phyloP scores from a whole-genome alignment of 2,888 invertebrate genomes.

The Metalampra italica region DNA sequence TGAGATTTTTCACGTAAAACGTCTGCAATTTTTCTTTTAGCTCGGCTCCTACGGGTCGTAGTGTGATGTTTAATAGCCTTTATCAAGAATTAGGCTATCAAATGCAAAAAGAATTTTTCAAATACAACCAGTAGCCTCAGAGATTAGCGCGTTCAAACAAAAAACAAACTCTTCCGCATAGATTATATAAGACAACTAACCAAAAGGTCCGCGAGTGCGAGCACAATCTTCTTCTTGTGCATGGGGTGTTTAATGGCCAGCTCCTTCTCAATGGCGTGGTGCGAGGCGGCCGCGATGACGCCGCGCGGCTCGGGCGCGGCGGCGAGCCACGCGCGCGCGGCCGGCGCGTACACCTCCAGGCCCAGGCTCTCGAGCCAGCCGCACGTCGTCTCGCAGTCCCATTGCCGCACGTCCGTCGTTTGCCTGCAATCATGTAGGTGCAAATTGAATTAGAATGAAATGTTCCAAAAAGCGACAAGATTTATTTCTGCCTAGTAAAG shows the following conservation, averaged over 20 bases:
- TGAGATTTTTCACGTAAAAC: too few species aligned
- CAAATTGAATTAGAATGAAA: too few species aligned
- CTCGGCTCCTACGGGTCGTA: too few species aligned
- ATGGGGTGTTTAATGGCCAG: constrained; percentile 89
- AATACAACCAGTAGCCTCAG: too few species aligned
- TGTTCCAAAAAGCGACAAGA: too few species aligned
- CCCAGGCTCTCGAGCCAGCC: constrained; percentile 89
- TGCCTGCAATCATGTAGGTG: constrained; percentile 61
- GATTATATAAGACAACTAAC: constrained; percentile 29
- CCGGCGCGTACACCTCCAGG: constrained; percentile 87
- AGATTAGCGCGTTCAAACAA: too few species aligned
- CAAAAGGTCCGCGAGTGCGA: constrained; percentile 83
- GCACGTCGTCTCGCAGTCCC: constrained; percentile 89
- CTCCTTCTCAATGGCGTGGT: constrained; percentile 92
- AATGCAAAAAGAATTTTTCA: too few species aligned
- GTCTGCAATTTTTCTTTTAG: too few species aligned
- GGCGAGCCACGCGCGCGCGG: constrained; percentile 90
- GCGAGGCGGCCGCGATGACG: constrained; percentile 84
- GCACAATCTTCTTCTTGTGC: constrained; percentile 94
- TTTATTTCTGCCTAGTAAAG: too few species aligned
- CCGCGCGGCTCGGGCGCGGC: constrained; percentile 82
- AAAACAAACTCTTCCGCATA: too few species aligned
- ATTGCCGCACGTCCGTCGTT: constrained; percentile 86
- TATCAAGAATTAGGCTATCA: too few species aligned
- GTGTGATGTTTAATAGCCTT: too few species aligned